A percentile compares a stretch with the other conserved stretches of the same genome.
Conservation (phyloP, 2,797 vertebrate species). For the Enoplosus armatus region DNA sequence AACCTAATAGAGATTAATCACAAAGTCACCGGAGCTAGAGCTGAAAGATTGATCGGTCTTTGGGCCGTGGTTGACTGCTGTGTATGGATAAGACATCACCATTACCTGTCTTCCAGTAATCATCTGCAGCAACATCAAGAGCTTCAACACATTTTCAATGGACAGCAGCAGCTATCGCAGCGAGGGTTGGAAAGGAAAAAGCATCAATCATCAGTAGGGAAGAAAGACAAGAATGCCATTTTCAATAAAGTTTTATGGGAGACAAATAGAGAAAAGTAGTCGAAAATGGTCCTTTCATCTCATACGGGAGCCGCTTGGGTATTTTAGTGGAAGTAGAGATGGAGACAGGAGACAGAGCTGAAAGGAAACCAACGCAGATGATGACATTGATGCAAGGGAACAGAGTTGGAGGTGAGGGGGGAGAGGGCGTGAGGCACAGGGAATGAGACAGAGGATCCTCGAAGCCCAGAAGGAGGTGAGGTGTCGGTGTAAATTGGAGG, state of each 20-base stretch:
- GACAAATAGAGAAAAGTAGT: neutral
- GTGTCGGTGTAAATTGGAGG: constrained; percentile 61
- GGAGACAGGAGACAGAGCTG: neutral
- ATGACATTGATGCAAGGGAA: constrained; percentile 64
- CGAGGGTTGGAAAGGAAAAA: neutral
- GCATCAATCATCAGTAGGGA: too few species aligned
- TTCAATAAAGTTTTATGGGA: neutral
- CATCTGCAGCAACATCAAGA: neutral
- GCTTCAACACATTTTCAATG: neutral
- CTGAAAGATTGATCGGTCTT: constrained; percentile 23
- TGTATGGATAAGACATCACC: constrained; percentile 23
- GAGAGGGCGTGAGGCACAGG: constrained; percentile 20
- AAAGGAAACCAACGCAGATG: constrained; percentile 29
- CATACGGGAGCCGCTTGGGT: neutral
- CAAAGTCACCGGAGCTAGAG: constrained; percentile 3
- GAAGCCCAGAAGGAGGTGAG: constrained; percentile 54
- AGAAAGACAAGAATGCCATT: neutral
- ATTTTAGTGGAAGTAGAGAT: constrained; percentile 12
- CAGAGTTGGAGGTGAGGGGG: constrained; percentile 37
- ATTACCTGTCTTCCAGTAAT: neutral
- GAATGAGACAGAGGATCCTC: constrained; percentile 34
- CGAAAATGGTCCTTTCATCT: neutral
- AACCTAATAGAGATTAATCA: constrained; percentile 55
- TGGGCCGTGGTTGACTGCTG: neutral
- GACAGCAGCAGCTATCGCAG: neutral